Base-by-base conservation (phyloP, 1,140 invertebrate species). In the Heliconius eleuchia region DNA sequence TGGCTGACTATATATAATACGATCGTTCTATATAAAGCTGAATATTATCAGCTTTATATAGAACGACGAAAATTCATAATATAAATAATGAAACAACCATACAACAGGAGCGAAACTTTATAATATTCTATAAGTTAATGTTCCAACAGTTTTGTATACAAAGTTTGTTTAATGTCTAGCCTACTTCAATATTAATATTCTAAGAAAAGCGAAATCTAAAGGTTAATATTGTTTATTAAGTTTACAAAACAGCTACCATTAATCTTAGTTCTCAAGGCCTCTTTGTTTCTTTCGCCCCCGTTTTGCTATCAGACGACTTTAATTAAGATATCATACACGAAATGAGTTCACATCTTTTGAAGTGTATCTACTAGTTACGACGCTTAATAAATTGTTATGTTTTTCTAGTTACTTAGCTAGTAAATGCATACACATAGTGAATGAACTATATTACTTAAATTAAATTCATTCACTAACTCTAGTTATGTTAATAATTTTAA, bases 271-370 rank as follows among this genome's bases (percentile, higher is more conserved):
- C 89, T 89, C 83, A 81, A 81, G 79, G 80, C 79, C 84, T 84
- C 84, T 88, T 89, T 87, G 85, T 90, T 91, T 88, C 83, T 87
- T 88, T 88, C 79, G 74, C 82, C 76, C 80, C 78, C 79, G 75
- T 82, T 88, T 37, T 82, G 76, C 85, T 86, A 82, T 85, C 83
- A 89, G 89, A 86, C 83, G 84, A 82, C 80, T 88, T 93, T 91
- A 92, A 92, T 92, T 93, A 93, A 93, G 87, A 88, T 89, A 93
- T 91, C 91, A 91, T 89, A 88, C 11, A 46, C 88, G 88, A 91
- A 89, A 93, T 92, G 88, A 87, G 37, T 9, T 27, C 83, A 83
- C 81, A 82, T 82, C 77, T 83, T 80, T 88, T 86, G 90, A 90
- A 91, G 89, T 16, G 30, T 66, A 5, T 46, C 42, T 46, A 16